Evolutionary conservation across 2,113 vertebrate genomes (phyloP), one percentile per base, ranked within the genome.

Genomic region (Cyrtonyx montezumae): DNA sequence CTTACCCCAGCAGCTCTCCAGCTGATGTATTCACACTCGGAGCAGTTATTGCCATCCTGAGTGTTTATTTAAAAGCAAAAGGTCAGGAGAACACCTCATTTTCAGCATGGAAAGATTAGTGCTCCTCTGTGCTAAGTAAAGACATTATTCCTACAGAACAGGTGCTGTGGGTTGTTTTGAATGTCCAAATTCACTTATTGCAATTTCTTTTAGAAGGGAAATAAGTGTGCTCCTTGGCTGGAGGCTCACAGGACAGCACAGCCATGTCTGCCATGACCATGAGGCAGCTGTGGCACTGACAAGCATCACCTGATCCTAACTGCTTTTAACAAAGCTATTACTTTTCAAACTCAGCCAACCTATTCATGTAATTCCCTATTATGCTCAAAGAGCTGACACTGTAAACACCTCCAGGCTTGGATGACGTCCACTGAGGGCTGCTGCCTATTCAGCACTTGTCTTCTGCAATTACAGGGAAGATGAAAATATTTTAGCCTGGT

Each of bases 271-370:
- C 23, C 21, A 1, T 2, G 40, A 32, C 9, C 26, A 10, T 1
- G 5, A 84, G 42, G 34, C 61, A 70, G 68, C 37, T 2, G 0
- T 3, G 9, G 49, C 43, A n/a, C 48, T 81, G 86, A 85, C 0
- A 0, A 78, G 67, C 45, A 46, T 48, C 3, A 1, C n/a, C 59
- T 93, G 87, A 94, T 94, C 78, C 68, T 95, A 95, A 96, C 45
- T 69, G 80, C 53, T 91, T 94, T 36, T 51, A 96, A 84, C 90
- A 96, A 69, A 75, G 91, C 85, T 48, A 83, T 93, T 96, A 79
- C 83, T 70, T 94, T 70, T 69, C 80, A 84, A 90, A 83, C 67
- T 56, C 84, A 51, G 53, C 25, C 76, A 93, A 76, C 51, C 68
- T 86, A 90, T 91, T 90, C 56, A 79, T 83, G 91, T 83, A 91